Base-by-base conservation (phyloP, 2,113 vertebrate genomes). In the Laterallus jamaicensis region DNA sequence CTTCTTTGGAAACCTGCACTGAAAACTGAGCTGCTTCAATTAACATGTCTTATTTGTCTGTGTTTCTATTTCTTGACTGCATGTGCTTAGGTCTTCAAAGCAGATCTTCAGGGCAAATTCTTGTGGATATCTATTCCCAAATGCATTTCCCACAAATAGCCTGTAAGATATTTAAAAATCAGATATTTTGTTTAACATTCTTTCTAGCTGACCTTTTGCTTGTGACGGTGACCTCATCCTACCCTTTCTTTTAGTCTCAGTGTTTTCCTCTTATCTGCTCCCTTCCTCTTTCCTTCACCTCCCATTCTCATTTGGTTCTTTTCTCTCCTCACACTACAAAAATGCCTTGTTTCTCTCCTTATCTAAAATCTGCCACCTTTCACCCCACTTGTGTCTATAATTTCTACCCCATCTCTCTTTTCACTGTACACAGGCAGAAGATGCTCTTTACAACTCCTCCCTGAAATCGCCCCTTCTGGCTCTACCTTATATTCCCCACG, bases 31-130 rank as follows among this genome's bases (percentile, higher is more conserved):
- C 56, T 82, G 58, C 63, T 76, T 87, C 86, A 77, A 84, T 95
- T 92, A 90, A 35, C 40, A n/a, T 68, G 32, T 82, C 66, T 64
- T 86, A 63, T 70, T 80, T 60, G 29, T 84, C 79, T 79, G 0
- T 28, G 55, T 83, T 80, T 96, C 88, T 79, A 14, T 66, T 93
- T 77, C 84, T 94, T 82, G 70, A 91, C 71, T 93, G 70, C 64
- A 52, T 79, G 78, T 77, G 75, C 86, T 95, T 90, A 92, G 77
- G 87, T 95, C 70, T 96, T 91, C 91, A 96, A 91, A 94, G 90
- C 62, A 95, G 86, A 92, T 93, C 92, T 96, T 94, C 86, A 91
- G 92, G 92, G 83, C 95, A 96, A 96, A 96, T 96, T 96, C 95
- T 87, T 96, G 88, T 94, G 92, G 85, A 90, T 92, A 96, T 96